Conservation (phyloP, 2,797 vertebrate genomes). For the Odontamblyopus lacepedii region DNA sequence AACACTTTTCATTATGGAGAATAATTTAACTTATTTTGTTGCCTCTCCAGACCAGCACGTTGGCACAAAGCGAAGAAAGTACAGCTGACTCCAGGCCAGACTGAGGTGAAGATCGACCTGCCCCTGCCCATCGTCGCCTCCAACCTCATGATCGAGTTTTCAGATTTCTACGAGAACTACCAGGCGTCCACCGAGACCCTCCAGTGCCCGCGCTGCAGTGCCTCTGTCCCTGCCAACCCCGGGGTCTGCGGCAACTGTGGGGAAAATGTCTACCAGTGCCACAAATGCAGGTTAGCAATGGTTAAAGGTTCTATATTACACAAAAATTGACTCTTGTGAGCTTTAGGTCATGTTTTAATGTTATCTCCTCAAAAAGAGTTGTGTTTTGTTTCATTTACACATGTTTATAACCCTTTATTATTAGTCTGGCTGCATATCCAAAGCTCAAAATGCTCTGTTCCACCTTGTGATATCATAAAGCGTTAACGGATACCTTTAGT, state of each 20-base stretch:
- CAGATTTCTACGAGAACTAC: conserved; percentile 98
- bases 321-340: too few relatives aligned
- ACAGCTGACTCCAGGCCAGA: conserved; percentile 95
- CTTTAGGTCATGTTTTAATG: too few relatives aligned
- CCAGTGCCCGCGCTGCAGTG: conserved; percentile 97
- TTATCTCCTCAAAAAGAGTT: too few relatives aligned
- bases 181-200: conserved; percentile 97
- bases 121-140: conserved; percentile 96
- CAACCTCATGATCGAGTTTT: conserved; percentile 98
- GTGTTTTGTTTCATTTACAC: too few relatives aligned
- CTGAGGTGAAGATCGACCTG: conserved; percentile 97
- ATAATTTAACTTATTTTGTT: not conserved
- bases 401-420: too few relatives aligned
- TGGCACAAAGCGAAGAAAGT: conserved; percentile 99
- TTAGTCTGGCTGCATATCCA: too few relatives aligned
- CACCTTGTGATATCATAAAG: too few relatives aligned
- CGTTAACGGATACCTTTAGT: too few relatives aligned
- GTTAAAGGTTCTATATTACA: not conserved
- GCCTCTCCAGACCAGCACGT: conserved; percentile 86
- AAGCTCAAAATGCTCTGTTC: too few relatives aligned
- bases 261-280: conserved; percentile 98
- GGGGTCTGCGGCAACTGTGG: conserved; percentile 98
- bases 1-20: not conserved
- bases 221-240: conserved; percentile 95
- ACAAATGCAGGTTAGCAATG: conserved; percentile 91